Evolutionary conservation across 2,888 invertebrate species (phyloP).

Genomic region (Stenichneumon culpator): DNA sequence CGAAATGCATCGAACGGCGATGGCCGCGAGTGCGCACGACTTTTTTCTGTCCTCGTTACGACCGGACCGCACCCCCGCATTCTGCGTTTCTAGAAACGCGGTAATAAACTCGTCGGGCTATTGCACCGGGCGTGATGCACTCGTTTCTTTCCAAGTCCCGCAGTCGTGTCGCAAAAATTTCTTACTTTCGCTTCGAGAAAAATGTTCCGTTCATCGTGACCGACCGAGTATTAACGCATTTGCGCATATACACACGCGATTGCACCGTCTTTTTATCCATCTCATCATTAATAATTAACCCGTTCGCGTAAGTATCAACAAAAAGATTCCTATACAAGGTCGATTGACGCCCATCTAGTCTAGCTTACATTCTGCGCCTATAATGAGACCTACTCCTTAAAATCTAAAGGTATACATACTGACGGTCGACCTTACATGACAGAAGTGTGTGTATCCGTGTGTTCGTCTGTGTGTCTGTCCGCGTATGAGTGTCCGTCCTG

Average conservation of each 20-base stretch:
- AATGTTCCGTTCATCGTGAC: neutral
- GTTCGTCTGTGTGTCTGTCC: conserved; percentile 6
- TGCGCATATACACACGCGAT: conserved; percentile 21
- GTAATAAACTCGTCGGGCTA: conserved; percentile 67
- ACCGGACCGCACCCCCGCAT: conserved; percentile 19
- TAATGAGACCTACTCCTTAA: conserved; percentile 82
- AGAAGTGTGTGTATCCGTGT: conserved; percentile 68
- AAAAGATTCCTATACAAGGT: conserved; percentile 84
- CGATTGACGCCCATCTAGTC: conserved; percentile 78
- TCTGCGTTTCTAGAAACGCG: conserved; percentile 49
- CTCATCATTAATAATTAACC: conserved; percentile 54
- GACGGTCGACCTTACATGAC: conserved; percentile 80
- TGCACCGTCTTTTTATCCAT: conserved; percentile 1
- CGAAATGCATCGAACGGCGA: conserved; percentile 57
- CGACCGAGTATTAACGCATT: neutral
- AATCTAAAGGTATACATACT: conserved; percentile 84
- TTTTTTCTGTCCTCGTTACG: conserved; percentile 45
- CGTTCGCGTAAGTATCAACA: conserved; percentile 80
- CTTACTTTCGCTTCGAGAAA: neutral
- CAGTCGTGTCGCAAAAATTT: neutral
- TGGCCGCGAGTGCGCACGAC: conserved; percentile 57
- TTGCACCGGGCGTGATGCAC: conserved; percentile 66
- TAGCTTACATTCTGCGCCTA: conserved; percentile 77
- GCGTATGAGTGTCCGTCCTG: neutral
- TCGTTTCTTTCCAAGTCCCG: conserved; percentile 33